phyloP scores from a whole-genome alignment of 2,888 invertebrate genomes.

The Brachyptera risi region DNA sequence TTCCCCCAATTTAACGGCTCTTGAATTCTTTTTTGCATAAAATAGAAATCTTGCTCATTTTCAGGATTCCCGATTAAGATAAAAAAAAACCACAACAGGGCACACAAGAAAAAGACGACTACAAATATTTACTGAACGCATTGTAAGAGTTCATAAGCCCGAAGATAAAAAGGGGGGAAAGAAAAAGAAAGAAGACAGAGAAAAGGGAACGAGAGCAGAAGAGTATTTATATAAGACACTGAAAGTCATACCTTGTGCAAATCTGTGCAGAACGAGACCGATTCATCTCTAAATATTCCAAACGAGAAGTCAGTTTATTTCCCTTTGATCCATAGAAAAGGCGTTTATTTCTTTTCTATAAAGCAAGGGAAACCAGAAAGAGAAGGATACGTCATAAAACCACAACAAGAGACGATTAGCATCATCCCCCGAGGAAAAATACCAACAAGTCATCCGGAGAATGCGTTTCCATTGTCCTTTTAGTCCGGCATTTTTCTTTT shows the following conservation, averaged over 20 bases:
- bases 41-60: constrained; percentile 22
- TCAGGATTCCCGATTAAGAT: constrained; percentile 28
- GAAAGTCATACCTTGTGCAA: constrained; percentile 26
- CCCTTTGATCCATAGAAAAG: constrained; percentile 28
- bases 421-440: constrained; percentile 23
- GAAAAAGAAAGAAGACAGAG: constrained; percentile 26
- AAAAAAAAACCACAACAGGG: constrained; percentile 27
- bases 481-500: constrained; percentile 27
- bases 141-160: constrained; percentile 32
- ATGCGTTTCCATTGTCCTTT: constrained; percentile 21
- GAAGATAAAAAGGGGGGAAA: constrained; percentile 30
- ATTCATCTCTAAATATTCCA: constrained; percentile 22
- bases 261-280: constrained; percentile 20
- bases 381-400: constrained; percentile 18
- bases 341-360: constrained; percentile 26
- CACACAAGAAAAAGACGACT: constrained; percentile 28
- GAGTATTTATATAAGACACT: constrained; percentile 31
- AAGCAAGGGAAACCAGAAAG: constrained; percentile 23
- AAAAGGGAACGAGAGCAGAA: too few relatives aligned
- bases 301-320: constrained; percentile 23
- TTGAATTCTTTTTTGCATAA: constrained; percentile 24
- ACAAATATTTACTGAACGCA: constrained; percentile 32
- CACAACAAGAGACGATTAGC: constrained; percentile 30
- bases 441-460: constrained; percentile 20
- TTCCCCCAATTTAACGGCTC: constrained; percentile 24